These are phyloP conservation scores for Pomacea maculata DNA, from an alignment of 1,140 invertebrate genomes.

Conservation along the genomic window DNA sequence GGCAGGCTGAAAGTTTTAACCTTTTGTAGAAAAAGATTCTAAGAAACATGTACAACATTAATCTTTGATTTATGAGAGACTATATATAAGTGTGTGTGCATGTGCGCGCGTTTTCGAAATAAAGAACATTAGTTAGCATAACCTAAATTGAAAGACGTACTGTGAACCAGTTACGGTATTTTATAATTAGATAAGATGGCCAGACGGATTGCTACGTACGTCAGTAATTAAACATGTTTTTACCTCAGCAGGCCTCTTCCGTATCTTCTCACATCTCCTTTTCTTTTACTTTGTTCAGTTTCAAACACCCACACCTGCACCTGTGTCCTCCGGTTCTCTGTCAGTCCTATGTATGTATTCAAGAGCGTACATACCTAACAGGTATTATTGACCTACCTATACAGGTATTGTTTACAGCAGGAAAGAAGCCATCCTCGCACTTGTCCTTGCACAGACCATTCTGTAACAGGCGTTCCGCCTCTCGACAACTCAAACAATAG, in stretches of 20 bases:
- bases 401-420: conserved; percentile 35
- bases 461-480: conserved; percentile 30
- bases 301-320: background rate
- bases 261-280: no score
- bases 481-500: conserved; percentile 37
- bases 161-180: no score
- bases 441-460: conserved; percentile 39
- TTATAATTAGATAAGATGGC: no score
- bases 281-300: background rate
- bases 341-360: background rate
- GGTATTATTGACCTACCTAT: conserved; percentile 27
- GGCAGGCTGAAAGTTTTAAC: conserved; percentile 31
- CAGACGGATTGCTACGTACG: no score
- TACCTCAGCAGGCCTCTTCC: no score
- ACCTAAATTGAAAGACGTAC: no score
- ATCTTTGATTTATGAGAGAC: background rate
- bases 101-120: background rate
- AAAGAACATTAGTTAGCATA: no score
- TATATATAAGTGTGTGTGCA: background rate
- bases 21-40: background rate
- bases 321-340: no score
- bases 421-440: conserved; percentile 38
- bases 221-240: no score
- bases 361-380: background rate
- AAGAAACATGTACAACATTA: background rate